phyloP scores from a whole-genome alignment of 92 coral and sea anemone species.

The Phymanthus crucifer region DNA sequence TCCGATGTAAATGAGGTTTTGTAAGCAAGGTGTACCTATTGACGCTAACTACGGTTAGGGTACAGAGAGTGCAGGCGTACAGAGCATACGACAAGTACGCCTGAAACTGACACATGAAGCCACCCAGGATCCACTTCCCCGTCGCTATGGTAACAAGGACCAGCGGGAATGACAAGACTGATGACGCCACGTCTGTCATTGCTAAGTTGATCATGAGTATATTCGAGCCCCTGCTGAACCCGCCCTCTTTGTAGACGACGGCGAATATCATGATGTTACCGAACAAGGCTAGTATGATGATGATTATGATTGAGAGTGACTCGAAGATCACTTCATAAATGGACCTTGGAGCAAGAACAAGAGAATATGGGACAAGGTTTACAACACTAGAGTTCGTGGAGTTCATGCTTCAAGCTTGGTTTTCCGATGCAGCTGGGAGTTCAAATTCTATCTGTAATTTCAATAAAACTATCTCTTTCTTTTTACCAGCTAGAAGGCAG shows the following conservation, averaged over 20 bases:
- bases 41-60: constrained; percentile 61
- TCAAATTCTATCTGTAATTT: too few species aligned
- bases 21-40: constrained; percentile 65
- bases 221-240: constrained; percentile 61
- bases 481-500: too few species aligned
- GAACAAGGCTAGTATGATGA: not conserved
- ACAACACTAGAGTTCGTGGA: not conserved
- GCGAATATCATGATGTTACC: constrained; percentile 60
- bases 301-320: not conserved
- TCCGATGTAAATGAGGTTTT: constrained; percentile 51
- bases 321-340: not conserved
- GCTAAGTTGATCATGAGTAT: constrained; percentile 66
- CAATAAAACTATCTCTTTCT: too few species aligned
- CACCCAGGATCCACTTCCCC: constrained; percentile 43
- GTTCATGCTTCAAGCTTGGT: not conserved
- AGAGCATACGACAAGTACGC: constrained; percentile 59
- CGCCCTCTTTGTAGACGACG: constrained; percentile 48
- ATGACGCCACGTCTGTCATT: constrained; percentile 63
- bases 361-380: not conserved
- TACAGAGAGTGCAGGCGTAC: constrained; percentile 55
- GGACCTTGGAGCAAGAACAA: not conserved
- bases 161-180: constrained; percentile 62
- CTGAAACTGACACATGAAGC: constrained; percentile 52
- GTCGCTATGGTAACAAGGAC: constrained; percentile 56
- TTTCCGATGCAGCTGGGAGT: too few species aligned